Evolutionary conservation across 2,888 invertebrate genomes (phyloP).

Genomic region (Stenurella melanura): DNA sequence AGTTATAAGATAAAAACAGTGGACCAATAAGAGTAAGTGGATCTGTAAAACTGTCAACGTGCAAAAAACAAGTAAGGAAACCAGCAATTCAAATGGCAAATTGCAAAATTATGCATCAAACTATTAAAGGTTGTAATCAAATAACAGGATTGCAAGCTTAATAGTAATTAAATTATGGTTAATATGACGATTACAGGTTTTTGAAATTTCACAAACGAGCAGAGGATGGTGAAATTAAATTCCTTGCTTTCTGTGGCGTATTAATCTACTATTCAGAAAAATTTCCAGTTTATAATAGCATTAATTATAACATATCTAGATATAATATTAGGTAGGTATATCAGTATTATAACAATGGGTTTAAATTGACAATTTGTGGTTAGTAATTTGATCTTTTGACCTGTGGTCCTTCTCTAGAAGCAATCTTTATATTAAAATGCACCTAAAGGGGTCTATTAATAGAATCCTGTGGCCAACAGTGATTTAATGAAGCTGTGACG

Average conservation of each 20-base stretch:
- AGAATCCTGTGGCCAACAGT: not conserved
- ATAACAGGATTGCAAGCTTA: conserved; percentile 47
- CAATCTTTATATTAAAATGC: not conserved
- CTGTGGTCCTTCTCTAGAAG: not conserved
- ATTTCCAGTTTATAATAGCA: not conserved
- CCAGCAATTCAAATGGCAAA: conserved; percentile 45
- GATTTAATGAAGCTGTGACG: conserved; percentile 2
- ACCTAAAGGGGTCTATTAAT: conserved; percentile 2
- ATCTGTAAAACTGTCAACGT: conserved; percentile 24
- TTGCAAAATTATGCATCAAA: conserved; percentile 49
- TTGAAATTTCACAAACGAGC: not conserved
- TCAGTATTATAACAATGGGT: too few species aligned
- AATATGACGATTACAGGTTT: not conserved
- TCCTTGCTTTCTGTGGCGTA: not conserved
- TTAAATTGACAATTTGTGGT: too few species aligned
- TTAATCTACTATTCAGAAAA: not conserved
- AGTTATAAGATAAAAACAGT: conserved; percentile 42
- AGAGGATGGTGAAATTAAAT: not conserved
- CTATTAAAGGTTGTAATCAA: conserved; percentile 40
- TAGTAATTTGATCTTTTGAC: not conserved
- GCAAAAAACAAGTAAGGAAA: not conserved
- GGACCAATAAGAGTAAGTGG: conserved; percentile 34
- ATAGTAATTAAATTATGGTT: conserved; percentile 2
- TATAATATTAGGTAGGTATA: too few species aligned
- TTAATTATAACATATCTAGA: too few species aligned